phyloP scores from a whole-genome alignment of 2,113 vertebrate genomes.

The Meleagris gallopavo region DNA sequence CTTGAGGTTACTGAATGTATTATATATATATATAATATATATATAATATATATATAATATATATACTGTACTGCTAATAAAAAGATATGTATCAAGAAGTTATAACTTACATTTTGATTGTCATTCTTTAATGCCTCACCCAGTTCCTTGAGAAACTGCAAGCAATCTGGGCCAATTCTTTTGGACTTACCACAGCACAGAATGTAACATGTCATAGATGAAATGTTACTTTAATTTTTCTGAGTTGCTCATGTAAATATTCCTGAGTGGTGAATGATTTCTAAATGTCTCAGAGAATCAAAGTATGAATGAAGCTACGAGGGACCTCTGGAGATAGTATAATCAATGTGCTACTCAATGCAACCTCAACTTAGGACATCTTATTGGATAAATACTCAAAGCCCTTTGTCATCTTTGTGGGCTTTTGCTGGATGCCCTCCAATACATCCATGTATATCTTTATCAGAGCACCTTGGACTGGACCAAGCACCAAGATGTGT shows the following conservation, averaged over 20 bases:
- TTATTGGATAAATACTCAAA: not conserved
- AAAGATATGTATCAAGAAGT: not conserved
- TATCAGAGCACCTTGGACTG: not conserved
- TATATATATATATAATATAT: too few relatives aligned
- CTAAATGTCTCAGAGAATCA: not conserved
- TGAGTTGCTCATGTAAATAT: not conserved
- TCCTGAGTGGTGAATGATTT: not conserved
- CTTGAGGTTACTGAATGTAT: not conserved
- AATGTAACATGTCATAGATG: not conserved
- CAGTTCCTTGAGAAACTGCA: not conserved
- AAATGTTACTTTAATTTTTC: not conserved
- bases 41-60: too few relatives aligned
- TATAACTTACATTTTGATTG: not conserved
- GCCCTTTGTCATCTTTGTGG: not conserved
- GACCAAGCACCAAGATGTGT: fast-evolving
- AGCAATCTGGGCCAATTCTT: not conserved
- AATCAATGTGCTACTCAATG: not conserved
- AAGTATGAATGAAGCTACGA: not conserved
- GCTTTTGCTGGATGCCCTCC: not conserved
- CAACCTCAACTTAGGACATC: not conserved
- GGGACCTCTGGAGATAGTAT: not conserved
- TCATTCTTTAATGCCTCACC: not conserved
- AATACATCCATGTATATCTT: fast-evolving
- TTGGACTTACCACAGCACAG: not conserved
- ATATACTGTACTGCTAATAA: not conserved